These are phyloP conservation scores for Promerops cafer DNA, from an alignment of 2,113 vertebrate species.

Conservation along the genomic window DNA sequence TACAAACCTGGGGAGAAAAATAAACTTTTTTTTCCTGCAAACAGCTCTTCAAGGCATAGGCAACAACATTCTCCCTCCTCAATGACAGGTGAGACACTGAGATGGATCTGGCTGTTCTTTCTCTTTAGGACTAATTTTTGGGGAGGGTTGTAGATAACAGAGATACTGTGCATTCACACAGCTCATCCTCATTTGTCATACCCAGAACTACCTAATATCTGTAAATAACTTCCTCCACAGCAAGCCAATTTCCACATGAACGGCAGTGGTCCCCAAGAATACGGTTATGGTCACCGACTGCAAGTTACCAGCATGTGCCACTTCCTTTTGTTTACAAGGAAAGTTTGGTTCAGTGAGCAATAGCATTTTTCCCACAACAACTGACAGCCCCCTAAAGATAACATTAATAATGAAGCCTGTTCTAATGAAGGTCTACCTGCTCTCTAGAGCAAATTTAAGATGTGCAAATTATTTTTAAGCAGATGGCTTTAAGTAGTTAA, in stretches of 20 bases:
- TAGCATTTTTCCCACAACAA: neutral
- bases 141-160: neutral
- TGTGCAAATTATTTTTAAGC: constrained; percentile 40
- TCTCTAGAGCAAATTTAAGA: constrained; percentile 19
- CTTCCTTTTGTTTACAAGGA: neutral
- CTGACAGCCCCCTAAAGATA: neutral
- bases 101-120: neutral
- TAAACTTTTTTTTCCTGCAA: neutral
- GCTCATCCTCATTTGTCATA: neutral
- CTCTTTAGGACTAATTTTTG: neutral
- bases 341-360: neutral
- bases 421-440: constrained; percentile 26
- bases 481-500: constrained; percentile 48
- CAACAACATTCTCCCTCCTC: neutral
- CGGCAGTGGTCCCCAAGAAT: neutral
- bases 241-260: neutral
- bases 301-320: neutral
- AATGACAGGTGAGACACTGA: neutral
- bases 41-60: neutral
- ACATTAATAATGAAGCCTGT: neutral
- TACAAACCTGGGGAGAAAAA: neutral
- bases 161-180: neutral
- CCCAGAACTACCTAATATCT: neutral
- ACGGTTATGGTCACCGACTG: neutral
- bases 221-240: neutral